Base-by-base conservation (phyloP, 2,113 vertebrate species). In the Callorhinus ursinus region DNA sequence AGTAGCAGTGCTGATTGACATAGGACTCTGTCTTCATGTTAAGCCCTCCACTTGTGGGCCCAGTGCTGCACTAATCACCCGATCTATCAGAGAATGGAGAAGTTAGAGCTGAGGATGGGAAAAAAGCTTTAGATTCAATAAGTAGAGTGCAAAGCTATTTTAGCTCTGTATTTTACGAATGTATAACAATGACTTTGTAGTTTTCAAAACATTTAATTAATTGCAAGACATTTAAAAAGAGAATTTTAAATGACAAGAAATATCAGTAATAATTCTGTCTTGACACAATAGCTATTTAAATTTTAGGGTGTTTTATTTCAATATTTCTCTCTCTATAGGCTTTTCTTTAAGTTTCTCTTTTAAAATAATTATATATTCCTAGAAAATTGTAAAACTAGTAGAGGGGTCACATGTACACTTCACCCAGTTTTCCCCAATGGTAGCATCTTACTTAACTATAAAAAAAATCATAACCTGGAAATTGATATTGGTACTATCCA, bases 221-320 rank as follows among this genome's bases (percentile, higher is more conserved):
- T 84, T 90, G 39, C 7, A 84, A 94, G 69, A 61, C 15, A 80
- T 90, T 95, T 95, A 19, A 46, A 84, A 83, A 88, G 49, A 90
- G 16, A 55, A 88, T 80, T 95, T 92, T 74, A 90, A 97, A 74
- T 67, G n/a, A 82, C 31, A 61, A 95, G 87, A 57, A 63, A 18
- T 26, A 82, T 42, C n/a, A 76, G 61, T 57, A 67, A 94, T 63
- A 92, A 53, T 94, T 96, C 51, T 7, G 26, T 90, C 31, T 96
- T 95, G 84, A 92, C 46, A 87, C 9, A 79, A n/a, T 42, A 74
- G 49, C 51, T 72, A 63, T 67, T 93, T 65, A 85, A 86, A 69
- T 31, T 49, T 77, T 80, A 93, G 59, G 15, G 33, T 81, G 19
- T 67, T 95, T 80, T 36, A 42, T 92, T 90, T 96, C 31, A 76